phyloP scores from a whole-genome alignment of 2,797 vertebrate species.

The Gadopsis marmoratus region DNA sequence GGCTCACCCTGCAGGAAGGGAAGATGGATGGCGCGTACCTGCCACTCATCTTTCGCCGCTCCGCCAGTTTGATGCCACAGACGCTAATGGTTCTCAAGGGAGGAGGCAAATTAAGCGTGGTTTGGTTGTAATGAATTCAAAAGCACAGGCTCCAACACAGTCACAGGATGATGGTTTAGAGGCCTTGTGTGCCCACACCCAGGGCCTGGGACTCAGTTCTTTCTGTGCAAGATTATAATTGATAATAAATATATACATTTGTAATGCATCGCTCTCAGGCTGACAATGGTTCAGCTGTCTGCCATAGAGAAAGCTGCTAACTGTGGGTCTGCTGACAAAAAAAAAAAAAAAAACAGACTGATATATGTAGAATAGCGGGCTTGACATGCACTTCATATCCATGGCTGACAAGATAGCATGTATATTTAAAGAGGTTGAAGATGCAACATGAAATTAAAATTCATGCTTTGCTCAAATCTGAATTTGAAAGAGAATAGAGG shows the following conservation, averaged over 20 bases:
- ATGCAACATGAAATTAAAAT: constrained; percentile 72
- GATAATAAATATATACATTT: constrained; percentile 50
- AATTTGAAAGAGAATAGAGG: constrained; percentile 73
- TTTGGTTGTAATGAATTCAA: constrained; percentile 93
- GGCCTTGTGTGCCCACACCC: constrained; percentile 23
- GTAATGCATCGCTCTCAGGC: constrained; percentile 32
- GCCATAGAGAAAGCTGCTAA: constrained; percentile 10
- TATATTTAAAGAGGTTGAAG: constrained; percentile 74
- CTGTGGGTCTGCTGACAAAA: constrained; percentile 17
- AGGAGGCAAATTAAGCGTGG: constrained; percentile 92
- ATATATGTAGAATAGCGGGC: constrained; percentile 41
- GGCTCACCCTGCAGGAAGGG: constrained; percentile 39
- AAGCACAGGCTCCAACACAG: constrained; percentile 78
- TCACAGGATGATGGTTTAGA: constrained; percentile 50
- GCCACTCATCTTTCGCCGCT: constrained; percentile 86
- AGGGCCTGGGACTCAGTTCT: constrained; percentile 6
- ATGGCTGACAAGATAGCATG: constrained; percentile 74
- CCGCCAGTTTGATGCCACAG: constrained; percentile 89
- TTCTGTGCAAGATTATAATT: constrained; percentile 48
- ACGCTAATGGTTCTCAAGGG: constrained; percentile 92
- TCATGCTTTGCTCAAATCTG: constrained; percentile 56
- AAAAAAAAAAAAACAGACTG: constrained; percentile 24
- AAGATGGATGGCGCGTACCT: constrained; percentile 83
- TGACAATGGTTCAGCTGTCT: constrained; percentile 15
- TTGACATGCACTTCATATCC: constrained; percentile 56